phyloP scores from a whole-genome alignment of 2,888 invertebrate species.

The Acleris holmiana region DNA sequence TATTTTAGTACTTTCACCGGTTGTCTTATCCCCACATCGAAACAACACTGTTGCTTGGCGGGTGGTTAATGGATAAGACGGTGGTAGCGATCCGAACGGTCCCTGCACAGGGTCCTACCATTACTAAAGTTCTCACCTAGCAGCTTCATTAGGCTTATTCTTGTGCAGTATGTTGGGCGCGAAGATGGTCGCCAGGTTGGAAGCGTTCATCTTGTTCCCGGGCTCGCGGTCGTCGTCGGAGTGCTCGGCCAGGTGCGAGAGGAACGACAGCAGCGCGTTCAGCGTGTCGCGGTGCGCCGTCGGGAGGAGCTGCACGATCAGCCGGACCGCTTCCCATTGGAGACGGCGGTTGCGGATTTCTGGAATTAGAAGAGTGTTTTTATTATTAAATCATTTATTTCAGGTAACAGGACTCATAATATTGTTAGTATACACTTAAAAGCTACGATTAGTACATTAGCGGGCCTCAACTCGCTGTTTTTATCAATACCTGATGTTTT shows the following conservation, averaged over 20 bases:
- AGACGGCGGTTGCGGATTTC: slow-evolving; percentile 92
- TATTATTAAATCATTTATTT: too few relatives aligned
- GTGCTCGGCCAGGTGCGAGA: slow-evolving; percentile 90
- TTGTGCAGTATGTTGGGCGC: slow-evolving; percentile 96
- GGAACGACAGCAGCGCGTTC: slow-evolving; percentile 91
- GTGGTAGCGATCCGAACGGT: too few relatives aligned
- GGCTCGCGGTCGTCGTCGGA: slow-evolving; percentile 87
- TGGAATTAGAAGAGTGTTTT: slow-evolving; percentile 56
- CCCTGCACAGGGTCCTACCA: too few relatives aligned
- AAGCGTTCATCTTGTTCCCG: slow-evolving; percentile 97
- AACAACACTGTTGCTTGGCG: too few relatives aligned
- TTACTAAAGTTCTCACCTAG: slow-evolving; percentile 67
- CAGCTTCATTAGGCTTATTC: slow-evolving; percentile 86
- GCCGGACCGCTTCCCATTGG: slow-evolving; percentile 92
- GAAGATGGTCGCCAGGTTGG: slow-evolving; percentile 96
- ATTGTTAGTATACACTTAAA: too few relatives aligned
- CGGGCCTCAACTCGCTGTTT: too few relatives aligned
- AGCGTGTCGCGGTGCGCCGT: slow-evolving; percentile 95
- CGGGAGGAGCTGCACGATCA: slow-evolving; percentile 93
- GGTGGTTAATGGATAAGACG: too few relatives aligned
- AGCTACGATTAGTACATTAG: too few relatives aligned
- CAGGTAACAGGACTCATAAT: too few relatives aligned
- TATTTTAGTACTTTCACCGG: too few relatives aligned
- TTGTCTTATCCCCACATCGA: too few relatives aligned
- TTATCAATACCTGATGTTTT: too few relatives aligned